Base-by-base conservation (phyloP, 2,888 invertebrate genomes). In the Napeogenes inachia region DNA sequence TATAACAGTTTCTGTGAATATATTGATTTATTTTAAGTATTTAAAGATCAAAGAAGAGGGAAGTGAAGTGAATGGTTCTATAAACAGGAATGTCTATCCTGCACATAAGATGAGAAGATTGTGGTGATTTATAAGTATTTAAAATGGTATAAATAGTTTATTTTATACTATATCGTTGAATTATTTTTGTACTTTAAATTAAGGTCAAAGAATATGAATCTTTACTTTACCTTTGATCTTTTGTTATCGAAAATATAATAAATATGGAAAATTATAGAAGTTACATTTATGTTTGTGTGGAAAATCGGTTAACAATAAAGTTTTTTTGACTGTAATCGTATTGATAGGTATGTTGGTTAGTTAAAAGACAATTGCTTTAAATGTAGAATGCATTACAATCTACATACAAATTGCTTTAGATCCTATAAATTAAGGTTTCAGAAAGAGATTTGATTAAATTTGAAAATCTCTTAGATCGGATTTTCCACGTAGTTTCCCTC, bases 401-500 rank as follows among this genome's bases (percentile, higher is more conserved):
- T 3, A 32, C 45, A 30, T 21, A 56, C 21, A 12, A 45, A 56
- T 56, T 30, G 56, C 13, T 30, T 56, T 56, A 45, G 2, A 13
- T 21, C 35, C 21, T n/a, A 1, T 13, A 33, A n/a, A 60, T 54
- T 54, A 46, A 54, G 32, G 38, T 33, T 59, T 12, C 6, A 30
- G 56, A 13, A 42, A 45, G 38, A 12, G 30, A 60, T 53, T 55
- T 55, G 57, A 60, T 60, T 60, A 58, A 57, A 46, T 57, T 63
- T 58, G 61, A 62, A 66, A 63, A 63, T 63, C 63, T 45, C 13
- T 54, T 35, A 30, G 47, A 61, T 61, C 46, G 56, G 62, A 64
- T 64, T 58, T 64, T 62, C 54, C 56, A 60, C 53, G 45, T 55
- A 57, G 62, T 60, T 64, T 56, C 55, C 61, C 54, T 50, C 54